Evolutionary conservation across 2,888 invertebrate genomes (phyloP).

Genomic region (Napeogenes inachia): DNA sequence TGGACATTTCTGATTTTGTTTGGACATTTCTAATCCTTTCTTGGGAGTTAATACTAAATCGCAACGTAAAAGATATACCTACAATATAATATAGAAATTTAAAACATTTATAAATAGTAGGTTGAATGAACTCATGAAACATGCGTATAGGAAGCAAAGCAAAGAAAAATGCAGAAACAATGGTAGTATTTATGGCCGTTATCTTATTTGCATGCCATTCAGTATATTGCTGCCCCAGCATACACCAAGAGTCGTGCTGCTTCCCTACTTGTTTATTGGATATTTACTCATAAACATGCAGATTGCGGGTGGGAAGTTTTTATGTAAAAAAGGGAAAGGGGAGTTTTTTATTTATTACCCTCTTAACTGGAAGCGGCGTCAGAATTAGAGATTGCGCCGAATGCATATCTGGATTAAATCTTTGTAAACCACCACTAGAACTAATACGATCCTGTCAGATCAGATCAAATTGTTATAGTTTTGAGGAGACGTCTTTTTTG

Average conservation of each 20-base stretch:
- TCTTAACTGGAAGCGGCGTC: constrained; percentile 65
- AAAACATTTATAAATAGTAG: constrained; percentile 17
- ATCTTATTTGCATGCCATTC: constrained; percentile 77
- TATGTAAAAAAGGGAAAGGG: constrained; percentile 73
- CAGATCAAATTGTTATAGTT: background rate
- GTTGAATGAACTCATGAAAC: constrained; percentile 55
- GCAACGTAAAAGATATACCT: constrained; percentile 15
- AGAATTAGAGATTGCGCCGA: constrained; percentile 55
- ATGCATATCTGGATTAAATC: constrained; percentile 45
- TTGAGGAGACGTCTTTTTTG: background rate
- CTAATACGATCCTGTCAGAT: background rate
- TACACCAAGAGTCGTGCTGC: constrained; percentile 48
- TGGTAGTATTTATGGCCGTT: constrained; percentile 66
- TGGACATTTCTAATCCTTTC: constrained; percentile 71
- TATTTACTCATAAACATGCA: constrained; percentile 77
- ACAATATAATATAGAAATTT: background rate
- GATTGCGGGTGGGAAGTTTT: constrained; percentile 76
- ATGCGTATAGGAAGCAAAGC: constrained; percentile 50
- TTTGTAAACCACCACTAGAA: constrained; percentile 9
- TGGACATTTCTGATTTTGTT: constrained; percentile 62
- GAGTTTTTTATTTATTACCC: constrained; percentile 74
- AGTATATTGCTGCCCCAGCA: constrained; percentile 62
- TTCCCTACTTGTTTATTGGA: constrained; percentile 73
- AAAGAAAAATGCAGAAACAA: constrained; percentile 49
- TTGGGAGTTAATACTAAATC: constrained; percentile 49